Evolutionary conservation across 2,797 vertebrate genomes (phyloP).

Genomic region (Sebastes itinus): DNA sequence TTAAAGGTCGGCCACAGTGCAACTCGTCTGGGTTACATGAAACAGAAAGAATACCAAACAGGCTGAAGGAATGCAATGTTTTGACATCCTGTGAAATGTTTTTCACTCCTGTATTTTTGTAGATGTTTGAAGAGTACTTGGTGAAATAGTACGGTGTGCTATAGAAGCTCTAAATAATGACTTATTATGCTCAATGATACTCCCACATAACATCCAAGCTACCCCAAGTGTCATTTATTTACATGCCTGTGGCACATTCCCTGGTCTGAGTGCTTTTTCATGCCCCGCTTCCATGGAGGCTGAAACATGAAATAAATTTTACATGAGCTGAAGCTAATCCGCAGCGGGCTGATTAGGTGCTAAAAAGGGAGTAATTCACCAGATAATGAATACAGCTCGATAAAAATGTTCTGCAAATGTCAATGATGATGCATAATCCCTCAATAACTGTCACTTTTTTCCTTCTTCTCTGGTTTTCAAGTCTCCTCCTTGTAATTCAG

Average conservation of each 20-base stretch:
- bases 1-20: slow-evolving; percentile 76
- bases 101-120: neutral
- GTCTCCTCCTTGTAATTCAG: slow-evolving; percentile 33
- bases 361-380: slow-evolving; percentile 79
- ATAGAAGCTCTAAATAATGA: slow-evolving; percentile 23
- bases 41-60: slow-evolving; percentile 60
- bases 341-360: slow-evolving; percentile 74
- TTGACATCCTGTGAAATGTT: neutral
- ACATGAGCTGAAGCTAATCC: slow-evolving; percentile 74
- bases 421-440: slow-evolving; percentile 75
- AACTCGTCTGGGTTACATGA: slow-evolving; percentile 53
- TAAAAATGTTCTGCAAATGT: slow-evolving; percentile 79
- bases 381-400: slow-evolving; percentile 76
- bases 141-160: neutral
- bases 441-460: slow-evolving; percentile 63
- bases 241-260: slow-evolving; percentile 53
- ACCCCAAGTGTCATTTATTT: slow-evolving; percentile 55
- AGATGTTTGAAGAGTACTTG: neutral
- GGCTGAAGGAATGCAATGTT: slow-evolving; percentile 1
- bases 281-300: slow-evolving; percentile 61
- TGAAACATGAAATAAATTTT: slow-evolving; percentile 78
- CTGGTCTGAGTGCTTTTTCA: slow-evolving; percentile 55
- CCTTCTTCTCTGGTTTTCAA: slow-evolving; percentile 28
- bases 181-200: slow-evolving; percentile 29
- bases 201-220: neutral